phyloP scores from a whole-genome alignment of 2,888 invertebrate species.

The Platycnemis pennipes region DNA sequence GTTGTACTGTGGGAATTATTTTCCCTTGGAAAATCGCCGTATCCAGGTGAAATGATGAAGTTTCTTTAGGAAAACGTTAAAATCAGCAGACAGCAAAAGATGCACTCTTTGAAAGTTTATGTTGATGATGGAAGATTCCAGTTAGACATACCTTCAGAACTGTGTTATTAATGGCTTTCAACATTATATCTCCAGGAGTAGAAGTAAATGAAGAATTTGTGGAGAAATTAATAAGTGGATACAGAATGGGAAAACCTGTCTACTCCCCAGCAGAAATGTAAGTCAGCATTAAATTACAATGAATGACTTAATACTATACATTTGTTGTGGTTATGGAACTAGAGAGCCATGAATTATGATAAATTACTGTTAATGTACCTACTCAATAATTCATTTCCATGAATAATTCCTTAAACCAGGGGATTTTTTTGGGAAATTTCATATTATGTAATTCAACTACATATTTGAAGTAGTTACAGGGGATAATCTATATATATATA shows the following conservation, averaged over 20 bases:
- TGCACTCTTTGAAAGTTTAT: neutral
- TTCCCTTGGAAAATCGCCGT: constrained; percentile 75
- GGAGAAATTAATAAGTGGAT: constrained; percentile 78
- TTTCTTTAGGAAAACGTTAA: neutral
- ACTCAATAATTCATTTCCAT: no score
- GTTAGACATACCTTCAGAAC: neutral
- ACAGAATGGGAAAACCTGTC: constrained; percentile 79
- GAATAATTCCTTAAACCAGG: no score
- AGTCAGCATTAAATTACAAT: constrained; percentile 70
- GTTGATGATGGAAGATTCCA: neutral
- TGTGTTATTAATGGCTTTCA: neutral
- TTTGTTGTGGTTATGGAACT: no score
- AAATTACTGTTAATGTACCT: no score
- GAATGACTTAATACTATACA: no score
- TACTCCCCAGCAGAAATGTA: constrained; percentile 78
- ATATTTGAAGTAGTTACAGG: no score
- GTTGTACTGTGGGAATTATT: constrained; percentile 76
- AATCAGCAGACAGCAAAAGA: neutral
- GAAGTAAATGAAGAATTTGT: constrained; percentile 77
- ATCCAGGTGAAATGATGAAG: constrained; percentile 74
- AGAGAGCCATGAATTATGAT: no score
- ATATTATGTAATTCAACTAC: no score
- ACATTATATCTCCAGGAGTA: constrained; percentile 70
- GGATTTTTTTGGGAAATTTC: no score
- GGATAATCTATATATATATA: no score